Conservation (phyloP, 2,797 vertebrate genomes). For the Hyperoplus lanceolatus region DNA sequence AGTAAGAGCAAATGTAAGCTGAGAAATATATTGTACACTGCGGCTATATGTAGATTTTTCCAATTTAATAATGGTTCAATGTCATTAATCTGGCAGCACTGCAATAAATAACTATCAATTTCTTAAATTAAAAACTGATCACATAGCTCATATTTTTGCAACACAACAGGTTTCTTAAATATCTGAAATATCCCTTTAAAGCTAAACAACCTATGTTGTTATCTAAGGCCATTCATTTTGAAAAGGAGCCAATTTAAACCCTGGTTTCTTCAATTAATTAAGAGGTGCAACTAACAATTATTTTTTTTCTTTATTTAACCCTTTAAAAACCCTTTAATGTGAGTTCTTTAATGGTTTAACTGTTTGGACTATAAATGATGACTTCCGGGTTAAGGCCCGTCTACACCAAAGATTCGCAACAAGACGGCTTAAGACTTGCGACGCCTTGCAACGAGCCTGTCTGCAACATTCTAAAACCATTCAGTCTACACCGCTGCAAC, state of each 20-base stretch:
- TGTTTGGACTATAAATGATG: conserved; percentile 2
- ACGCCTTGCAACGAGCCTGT: too few species aligned
- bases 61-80: too few species aligned
- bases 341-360: not conserved
- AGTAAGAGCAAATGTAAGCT: too few species aligned
- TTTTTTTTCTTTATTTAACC: not conserved
- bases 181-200: conserved; percentile 5
- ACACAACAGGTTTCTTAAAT: not conserved
- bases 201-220: not conserved
- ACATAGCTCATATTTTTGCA: not conserved
- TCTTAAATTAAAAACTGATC: not conserved
- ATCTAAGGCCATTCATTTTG: not conserved
- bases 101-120: not conserved
- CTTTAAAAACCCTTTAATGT: too few species aligned
- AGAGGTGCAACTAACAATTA: not conserved
- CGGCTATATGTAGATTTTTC: not conserved
- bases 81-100: not conserved
- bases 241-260: not conserved
- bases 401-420: too few species aligned
- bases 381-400: too few species aligned
- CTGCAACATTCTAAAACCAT: too few species aligned
- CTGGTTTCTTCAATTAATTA: conserved; percentile 7
- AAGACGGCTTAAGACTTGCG: too few species aligned
- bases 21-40: not conserved
- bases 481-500: too few species aligned